Base-by-base conservation (phyloP, 2,888 invertebrate genomes). In the Embidobia sp. region DNA sequence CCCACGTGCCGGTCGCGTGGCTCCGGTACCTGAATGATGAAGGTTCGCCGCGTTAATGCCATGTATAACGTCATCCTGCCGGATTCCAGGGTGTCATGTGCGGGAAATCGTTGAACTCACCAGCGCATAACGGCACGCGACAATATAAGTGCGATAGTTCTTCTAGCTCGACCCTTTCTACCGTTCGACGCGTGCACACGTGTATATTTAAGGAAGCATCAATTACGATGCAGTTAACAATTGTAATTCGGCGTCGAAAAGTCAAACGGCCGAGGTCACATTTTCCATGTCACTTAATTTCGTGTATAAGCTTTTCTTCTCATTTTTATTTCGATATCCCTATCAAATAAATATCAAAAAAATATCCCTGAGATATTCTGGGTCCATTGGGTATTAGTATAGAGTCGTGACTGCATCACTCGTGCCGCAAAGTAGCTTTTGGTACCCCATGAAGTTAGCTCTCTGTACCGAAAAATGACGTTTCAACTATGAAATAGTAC, bases 21-120 rank as follows among this genome's bases (percentile, higher is more conserved):
- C 80, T 53, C 31, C 44, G 63, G 57, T 66, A 70, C 53, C 61
- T 48, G 74, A 53, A 49, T 44, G 69, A 44, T 57, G 55, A 75
- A 72, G 67, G 64, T 69, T 70, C 66, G 70, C 67, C 75, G 67
- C 31, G 67, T 69, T 79, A 80, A 79, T 77, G 79, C 75, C 74
- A 77, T 78, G 70, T 76, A 70, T 79, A 79, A 82, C 81, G 73
- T 77, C 72, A 81, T 82, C 79, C 81, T 81, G 79, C 77, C 77
- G 83, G 83, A 83, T 84, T 75, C 82, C 82, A 81, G 82, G 83
- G 85, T 84, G 87, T 86, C 87, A 86, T 87, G 85, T 86, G 87
- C 83, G 83, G 83, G 84, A 84, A 75, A 79, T 79, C 80, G 78
- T 75, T 77, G 76, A 61, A 59, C 72, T 49, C 79, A 78, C 67